Base-by-base conservation (phyloP, 2,113 vertebrate genomes). In the Willisornis vidua region DNA sequence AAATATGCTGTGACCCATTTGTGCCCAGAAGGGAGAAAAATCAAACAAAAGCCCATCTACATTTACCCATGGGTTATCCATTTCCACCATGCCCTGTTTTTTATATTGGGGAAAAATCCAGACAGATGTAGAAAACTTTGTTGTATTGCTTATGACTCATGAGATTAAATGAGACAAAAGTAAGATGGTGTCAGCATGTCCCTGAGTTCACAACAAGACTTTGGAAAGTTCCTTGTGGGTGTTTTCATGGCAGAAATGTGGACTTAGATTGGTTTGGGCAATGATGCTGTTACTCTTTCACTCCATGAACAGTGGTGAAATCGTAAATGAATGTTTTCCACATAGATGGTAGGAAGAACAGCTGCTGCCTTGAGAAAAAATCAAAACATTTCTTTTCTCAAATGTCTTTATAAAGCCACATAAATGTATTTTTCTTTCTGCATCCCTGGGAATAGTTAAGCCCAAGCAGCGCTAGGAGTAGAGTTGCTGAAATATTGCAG, bases 291-390 rank as follows among this genome's bases (percentile, higher is more conserved):
- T 91, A 46, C 58, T 72, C 62, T 72, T 89, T 85, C 37, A 49
- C 19, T 49, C 31, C 3, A 62, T 37, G 59, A 62, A 49, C 0
- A 0, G 28, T 35, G 74, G 72, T 76, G 62, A 85, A 85, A 85
- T 80, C 3, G 6, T 62, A 91, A 82, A 35, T n/a, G 35, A 74
- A 37, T 88, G 39, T 6, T 77, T 93, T 94, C 87, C 26, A 48
- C 15, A 8, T 9, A 91, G 75, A 62, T 35, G 28, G 46, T 5
- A 68, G 65, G 17, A 39, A 80, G 55, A 93, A 67, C 55, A 87
- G 83, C 75, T 55, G 19, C 55, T 84, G 59, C 90, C 67, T 77
- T 58, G 35, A 80, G 75, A 61, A 88, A 93, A 91, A 93, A 79
- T 52, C 55, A 72, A 55, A 83, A 82, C 19, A 51, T 80, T 91